Conservation (phyloP, 2,113 vertebrate genomes). For the Amblyopsis rosae region DNA sequence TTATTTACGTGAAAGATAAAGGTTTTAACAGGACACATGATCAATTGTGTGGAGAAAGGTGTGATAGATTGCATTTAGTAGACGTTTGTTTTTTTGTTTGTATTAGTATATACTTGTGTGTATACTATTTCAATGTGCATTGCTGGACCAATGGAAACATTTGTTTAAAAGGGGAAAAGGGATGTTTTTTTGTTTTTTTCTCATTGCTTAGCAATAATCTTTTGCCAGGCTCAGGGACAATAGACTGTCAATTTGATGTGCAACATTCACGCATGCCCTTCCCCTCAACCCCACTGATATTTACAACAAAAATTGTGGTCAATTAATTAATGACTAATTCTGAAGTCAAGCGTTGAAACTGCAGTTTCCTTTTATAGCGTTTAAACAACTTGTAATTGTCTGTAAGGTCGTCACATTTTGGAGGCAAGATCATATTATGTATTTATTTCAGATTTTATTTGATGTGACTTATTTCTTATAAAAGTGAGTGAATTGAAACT, state of each 20-base stretch:
- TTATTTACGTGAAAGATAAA: conserved; percentile 55
- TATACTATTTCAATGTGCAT: conserved; percentile 37
- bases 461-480: neutral
- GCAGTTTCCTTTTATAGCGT: no score
- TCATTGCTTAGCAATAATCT: conserved; percentile 22
- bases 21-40: conserved; percentile 9
- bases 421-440: neutral
- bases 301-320: neutral
- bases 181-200: neutral
- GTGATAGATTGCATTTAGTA: conserved; percentile 59
- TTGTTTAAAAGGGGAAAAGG: neutral
- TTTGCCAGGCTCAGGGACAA: conserved; percentile 60
- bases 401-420: no score
- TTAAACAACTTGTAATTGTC: no score
- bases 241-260: conserved; percentile 25
- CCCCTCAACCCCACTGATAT: neutral
- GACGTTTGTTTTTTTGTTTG: conserved; percentile 20
- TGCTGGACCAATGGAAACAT: conserved; percentile 61
- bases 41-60: conserved; percentile 1
- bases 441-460: neutral
- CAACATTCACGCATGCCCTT: neutral
- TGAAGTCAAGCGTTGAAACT: neutral
- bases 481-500: neutral
- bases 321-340: neutral
- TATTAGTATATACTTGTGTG: conserved; percentile 29